Conservation (phyloP, 1,140 invertebrate genomes). For the Pseudoatta argentina region DNA sequence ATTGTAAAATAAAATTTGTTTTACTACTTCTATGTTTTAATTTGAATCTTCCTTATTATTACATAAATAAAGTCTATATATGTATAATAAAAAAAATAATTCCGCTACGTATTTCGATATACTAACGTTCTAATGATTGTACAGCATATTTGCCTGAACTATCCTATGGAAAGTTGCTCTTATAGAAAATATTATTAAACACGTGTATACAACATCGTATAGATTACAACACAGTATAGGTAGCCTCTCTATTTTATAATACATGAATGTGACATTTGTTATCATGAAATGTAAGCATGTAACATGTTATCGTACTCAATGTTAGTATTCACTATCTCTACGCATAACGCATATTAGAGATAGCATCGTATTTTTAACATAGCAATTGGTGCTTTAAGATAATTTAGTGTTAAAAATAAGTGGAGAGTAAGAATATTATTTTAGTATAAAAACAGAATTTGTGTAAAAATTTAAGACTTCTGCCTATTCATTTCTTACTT, state of each 20-base stretch:
- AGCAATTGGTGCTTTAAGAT: conserved; percentile 23
- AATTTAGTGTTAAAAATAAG: conserved; percentile 34
- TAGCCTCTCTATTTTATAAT: conserved; percentile 21
- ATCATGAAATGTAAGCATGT: conserved; percentile 3
- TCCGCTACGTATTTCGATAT: too few relatives aligned
- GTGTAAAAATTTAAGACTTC: not conserved
- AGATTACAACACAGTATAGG: not conserved
- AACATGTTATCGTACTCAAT: conserved; percentile 20
- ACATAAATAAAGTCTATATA: too few relatives aligned
- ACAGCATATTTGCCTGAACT: too few relatives aligned
- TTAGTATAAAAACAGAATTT: not conserved
- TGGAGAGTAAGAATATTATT: conserved; percentile 1
- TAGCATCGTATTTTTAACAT: conserved; percentile 3
- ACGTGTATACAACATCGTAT: not conserved
- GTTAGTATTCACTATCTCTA: conserved; percentile 29
- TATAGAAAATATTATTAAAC: conserved; percentile 20
- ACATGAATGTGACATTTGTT: conserved; percentile 12
- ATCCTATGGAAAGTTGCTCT: conserved; percentile 12
- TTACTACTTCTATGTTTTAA: too few relatives aligned
- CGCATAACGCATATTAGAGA: conserved; percentile 11
- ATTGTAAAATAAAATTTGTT: too few relatives aligned
- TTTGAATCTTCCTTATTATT: too few relatives aligned
- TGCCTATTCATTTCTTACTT: too few relatives aligned
- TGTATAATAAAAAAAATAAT: too few relatives aligned
- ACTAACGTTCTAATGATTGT: too few relatives aligned